Evolutionary conservation across 2,888 invertebrate genomes (phyloP).

Genomic region (Pterostichus niger): DNA sequence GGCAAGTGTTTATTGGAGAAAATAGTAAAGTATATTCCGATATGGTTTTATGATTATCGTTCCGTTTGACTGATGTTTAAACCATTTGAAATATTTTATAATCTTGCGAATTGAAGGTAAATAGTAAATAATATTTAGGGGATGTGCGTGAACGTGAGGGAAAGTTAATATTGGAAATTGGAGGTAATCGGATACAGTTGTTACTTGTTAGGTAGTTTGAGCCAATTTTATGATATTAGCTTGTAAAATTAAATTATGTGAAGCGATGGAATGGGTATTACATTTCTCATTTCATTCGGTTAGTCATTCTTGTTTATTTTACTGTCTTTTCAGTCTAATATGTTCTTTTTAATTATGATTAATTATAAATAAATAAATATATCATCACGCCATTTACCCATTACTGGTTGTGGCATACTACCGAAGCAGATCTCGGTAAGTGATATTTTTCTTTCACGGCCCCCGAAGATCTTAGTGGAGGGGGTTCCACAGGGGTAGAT

Average conservation of each 20-base stretch:
- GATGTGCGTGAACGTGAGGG: constrained; percentile 24
- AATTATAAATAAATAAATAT: too few species aligned
- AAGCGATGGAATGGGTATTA: constrained; percentile 18
- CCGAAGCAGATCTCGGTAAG: too few species aligned
- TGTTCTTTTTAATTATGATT: not conserved
- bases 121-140: constrained; percentile 41
- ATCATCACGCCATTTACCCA: too few species aligned
- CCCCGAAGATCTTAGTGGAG: too few species aligned
- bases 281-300: constrained; percentile 1
- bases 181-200: constrained; percentile 43
- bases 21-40: constrained; percentile 4
- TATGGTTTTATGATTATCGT: constrained; percentile 33
- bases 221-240: constrained; percentile 48
- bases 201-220: constrained; percentile 46
- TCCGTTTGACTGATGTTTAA: constrained; percentile 35
- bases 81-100: constrained; percentile 18
- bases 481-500: too few species aligned
- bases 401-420: too few species aligned
- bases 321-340: not conserved
- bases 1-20: constrained; percentile 32
- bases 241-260: constrained; percentile 29
- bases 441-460: too few species aligned
- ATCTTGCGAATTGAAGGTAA: constrained; percentile 42
- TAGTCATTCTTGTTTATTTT: not conserved
- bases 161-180: constrained; percentile 46